Evolutionary conservation across 1,140 invertebrate species (phyloP), one percentile per base, ranked within the genome.

Genomic region (Drosophila biarmipes): DNA sequence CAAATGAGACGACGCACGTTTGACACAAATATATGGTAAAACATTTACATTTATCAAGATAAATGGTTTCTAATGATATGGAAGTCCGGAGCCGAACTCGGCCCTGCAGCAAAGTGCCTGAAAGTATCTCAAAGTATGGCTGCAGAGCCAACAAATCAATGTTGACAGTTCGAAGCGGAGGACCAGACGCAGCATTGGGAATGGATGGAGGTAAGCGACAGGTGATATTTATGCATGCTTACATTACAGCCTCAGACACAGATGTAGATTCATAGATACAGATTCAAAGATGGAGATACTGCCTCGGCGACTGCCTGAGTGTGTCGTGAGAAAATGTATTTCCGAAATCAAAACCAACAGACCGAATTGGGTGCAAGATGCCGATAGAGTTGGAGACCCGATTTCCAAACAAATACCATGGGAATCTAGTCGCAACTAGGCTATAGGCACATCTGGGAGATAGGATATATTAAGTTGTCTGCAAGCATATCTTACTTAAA

Each of bases 21-120:
- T 87, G 82, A 87, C 84, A 86, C 74, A 86, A 87, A 86, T 86
- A 82, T 78, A 87, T 82, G 78, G 82, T 82, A 82, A 82, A 87
- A 89, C 78, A 87, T 87, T 87, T 87, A 89, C 82, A 87, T 87
- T 89, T 87, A 87, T 82, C 84, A 89, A 87, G 82, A 87, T 87
- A 89, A 87, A 87, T 87, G 82, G 82, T 87, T 87, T 89, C 84
- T 87, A 87, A 87, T 87, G 78, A 87, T 89, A 87, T 82, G 71
- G 69, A 87, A 87, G 81, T 67, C 73, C 55, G 27, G 49, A 31
- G 38, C 63, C 21, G 34, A 68, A 24, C 34, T 48, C 27, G 64
- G 67, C 40, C 48, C 17, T 27, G 40, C 38, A 69, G 72, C 73
- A 31, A n/a, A 55, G 49, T 58, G 55, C 21, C 57, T 24, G 34